These are phyloP conservation scores for Mycetomoellerius zeteki DNA, from an alignment of 1,140 invertebrate species.

Conservation along the genomic window DNA sequence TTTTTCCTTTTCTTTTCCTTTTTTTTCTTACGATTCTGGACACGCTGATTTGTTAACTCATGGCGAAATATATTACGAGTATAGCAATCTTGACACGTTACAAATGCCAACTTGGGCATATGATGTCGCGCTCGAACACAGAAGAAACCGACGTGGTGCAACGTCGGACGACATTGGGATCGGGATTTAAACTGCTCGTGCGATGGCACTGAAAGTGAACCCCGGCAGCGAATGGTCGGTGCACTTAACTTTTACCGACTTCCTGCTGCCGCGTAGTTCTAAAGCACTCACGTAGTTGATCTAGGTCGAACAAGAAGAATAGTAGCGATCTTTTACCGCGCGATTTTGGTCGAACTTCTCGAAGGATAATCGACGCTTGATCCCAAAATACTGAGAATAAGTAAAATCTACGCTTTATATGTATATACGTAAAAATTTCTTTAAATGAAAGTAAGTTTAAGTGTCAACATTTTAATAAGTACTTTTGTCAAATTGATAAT, in stretches of 20 bases:
- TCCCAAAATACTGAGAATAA: neutral
- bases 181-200: conserved; percentile 30
- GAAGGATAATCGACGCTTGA: conserved; percentile 16
- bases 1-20: neutral
- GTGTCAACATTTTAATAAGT: neutral
- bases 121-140: conserved; percentile 12
- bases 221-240: conserved; percentile 12
- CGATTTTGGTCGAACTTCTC: conserved; percentile 20
- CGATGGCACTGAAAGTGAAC: conserved; percentile 41
- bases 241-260: conserved; percentile 47
- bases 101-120: conserved; percentile 19
- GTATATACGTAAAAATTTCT: neutral
- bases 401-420: neutral
- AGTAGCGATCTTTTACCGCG: conserved; percentile 26
- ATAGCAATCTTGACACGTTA: conserved; percentile 29
- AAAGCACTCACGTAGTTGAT: conserved; percentile 48
- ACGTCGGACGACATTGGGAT: conserved; percentile 13
- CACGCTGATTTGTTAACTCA: conserved; percentile 19
- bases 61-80: conserved; percentile 16
- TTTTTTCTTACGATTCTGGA: neutral
- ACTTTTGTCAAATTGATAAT: neutral
- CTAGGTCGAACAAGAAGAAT: conserved; percentile 54
- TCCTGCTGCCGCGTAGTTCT: conserved; percentile 25
- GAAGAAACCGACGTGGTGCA: conserved; percentile 21
- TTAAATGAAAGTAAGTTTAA: neutral